Evolutionary conservation across 2,888 invertebrate species (phyloP), one percentile per base, ranked within the genome.

Genomic region (Pterostichus madidus): DNA sequence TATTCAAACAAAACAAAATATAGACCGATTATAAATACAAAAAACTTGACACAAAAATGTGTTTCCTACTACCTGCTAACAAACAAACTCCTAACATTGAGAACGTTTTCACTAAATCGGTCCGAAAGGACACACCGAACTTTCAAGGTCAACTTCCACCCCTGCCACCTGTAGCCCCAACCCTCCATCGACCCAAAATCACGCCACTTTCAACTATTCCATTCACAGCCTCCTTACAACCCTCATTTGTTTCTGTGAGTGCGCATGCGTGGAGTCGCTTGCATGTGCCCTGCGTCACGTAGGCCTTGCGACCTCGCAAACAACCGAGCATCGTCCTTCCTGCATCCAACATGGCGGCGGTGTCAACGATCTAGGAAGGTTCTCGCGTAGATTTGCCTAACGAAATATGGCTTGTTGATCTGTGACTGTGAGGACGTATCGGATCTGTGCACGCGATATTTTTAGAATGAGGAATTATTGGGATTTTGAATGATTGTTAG

Each of bases 321-420:
- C 46, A 71, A 44, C 15, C 44, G 68, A 71, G 11, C 17, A 71
- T 71, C 68, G 68, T 71, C 68, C 68, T 71, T 71, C 68, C 68
- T 71, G 68, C 64, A 46, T 39, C 52, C 64, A 71, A 71, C 15
- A 71, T 71, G 68, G 68, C 68, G 7, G 68, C 68, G 44, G 68
- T 71, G 68, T 71, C 68, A 71, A 71, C 24, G 68, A 5, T 13
- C 68, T 24, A 32, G 6, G 64, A 64, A 64, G 64, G 64, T 35
- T 35, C 64, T 31, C 13, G 13, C 13, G n/a, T 32, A n/a, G 35
- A 64, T 64, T 35, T 64, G 59, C 24, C 24, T 59, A 7, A 64
- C 64, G 35, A 35, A 64, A 35, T 64, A 64, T n/a, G 11, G 11
- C 1, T 5, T 59, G 31, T 15, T 24, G 24, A 59, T 11, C 31